Evolutionary conservation across 2,113 vertebrate species (phyloP), one percentile per base, ranked within the genome.

Genomic region (Pseudolaguvia tuberculata): DNA sequence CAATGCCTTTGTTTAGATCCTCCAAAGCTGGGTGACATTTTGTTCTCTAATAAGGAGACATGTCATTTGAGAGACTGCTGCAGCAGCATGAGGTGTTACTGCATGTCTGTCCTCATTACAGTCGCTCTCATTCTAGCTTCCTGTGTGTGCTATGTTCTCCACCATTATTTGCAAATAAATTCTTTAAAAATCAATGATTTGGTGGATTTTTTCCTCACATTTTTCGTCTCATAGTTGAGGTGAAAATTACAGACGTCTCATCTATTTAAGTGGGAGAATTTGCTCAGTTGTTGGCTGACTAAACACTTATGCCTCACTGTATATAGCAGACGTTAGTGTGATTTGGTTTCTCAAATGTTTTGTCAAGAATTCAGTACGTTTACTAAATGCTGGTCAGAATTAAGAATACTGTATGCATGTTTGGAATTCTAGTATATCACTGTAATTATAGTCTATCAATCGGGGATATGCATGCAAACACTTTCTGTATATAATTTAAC

Each of bases 101-200:
- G 56, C 47, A 70, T 27, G 58, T 39, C 51, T 45, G 17, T 18
- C 42, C 72, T 79, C 65, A 63, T 79, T 79, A 70, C 67, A 74
- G 58, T 31, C 35, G n/a, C 35, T 65, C 23, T 75, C 62, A 52
- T 73, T 73, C 18, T 20, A 17, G 39, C 25, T 53, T 11, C 35
- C 27, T 12, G 61, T 55, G 59, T 74, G 31, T 50, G 31, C 21
- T 4, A 13, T 6, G 5, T 1, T 6, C 21, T 56, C 5, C 2
- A 48, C 18, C 23, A 31, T n/a, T n/a, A n/a, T n/a, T n/a, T n/a
- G n/a, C n/a, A n/a, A n/a, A n/a, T n/a, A n/a, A n/a, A n/a, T n/a
- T n/a, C n/a, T n/a, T n/a, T n/a, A n/a, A n/a, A n/a, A n/a, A n/a
- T n/a, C n/a, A 67, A 31, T 57, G 10, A 23, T 31, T 52, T 35